Conservation (phyloP, 2,113 vertebrate species). For the Eubucco bourcierii region DNA sequence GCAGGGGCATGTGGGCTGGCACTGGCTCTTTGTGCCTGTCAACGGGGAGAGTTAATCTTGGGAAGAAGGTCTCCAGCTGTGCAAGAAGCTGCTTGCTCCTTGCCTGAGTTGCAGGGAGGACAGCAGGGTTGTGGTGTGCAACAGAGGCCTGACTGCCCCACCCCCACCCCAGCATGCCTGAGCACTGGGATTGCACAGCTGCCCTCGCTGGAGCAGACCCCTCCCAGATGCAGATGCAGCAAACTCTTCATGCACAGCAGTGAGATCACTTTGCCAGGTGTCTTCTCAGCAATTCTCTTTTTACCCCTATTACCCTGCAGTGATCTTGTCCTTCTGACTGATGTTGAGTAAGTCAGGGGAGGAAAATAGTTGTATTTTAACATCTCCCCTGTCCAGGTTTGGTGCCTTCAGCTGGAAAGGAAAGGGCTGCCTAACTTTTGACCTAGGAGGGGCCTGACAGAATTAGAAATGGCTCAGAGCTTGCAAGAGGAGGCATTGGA, state of each 20-base stretch:
- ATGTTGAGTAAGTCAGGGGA: background rate
- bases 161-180: rapidly evolving
- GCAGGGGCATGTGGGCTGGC: too few species aligned
- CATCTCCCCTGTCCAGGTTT: background rate
- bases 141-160: background rate
- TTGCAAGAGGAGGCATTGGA: background rate
- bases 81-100: background rate
- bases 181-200: background rate
- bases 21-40: too few species aligned
- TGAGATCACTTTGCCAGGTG: background rate
- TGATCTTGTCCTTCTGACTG: background rate
- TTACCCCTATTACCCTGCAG: background rate
- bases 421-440: background rate
- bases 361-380: background rate
- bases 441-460: background rate
- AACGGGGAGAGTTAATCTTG: too few species aligned
- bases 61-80: too few species aligned
- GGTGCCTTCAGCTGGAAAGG: background rate
- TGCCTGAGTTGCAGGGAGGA: background rate
- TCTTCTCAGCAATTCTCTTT: background rate
- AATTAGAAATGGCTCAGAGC: background rate
- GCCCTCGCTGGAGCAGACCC: background rate
- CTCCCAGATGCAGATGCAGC: background rate
- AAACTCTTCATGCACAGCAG: background rate
- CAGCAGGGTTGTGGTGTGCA: background rate